Percentiles rank a stretch among this genome's conserved stretches.
phyloP scores from a whole-genome alignment of 2,888 invertebrate species.

The Dusona sp. region DNA sequence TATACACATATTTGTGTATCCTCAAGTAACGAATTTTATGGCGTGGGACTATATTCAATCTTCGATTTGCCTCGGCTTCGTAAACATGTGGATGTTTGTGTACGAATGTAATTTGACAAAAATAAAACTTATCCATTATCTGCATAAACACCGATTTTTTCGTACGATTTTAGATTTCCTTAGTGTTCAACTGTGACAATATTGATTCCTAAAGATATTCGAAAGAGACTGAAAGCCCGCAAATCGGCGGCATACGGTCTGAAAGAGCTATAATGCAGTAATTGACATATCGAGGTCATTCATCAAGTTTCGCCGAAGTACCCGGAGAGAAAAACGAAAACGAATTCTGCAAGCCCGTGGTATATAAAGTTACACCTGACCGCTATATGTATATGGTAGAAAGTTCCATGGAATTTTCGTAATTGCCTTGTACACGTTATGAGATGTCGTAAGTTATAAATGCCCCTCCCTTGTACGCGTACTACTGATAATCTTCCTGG shows the following conservation, averaged over 20 bases:
- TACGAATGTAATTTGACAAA: not conserved
- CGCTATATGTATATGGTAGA: slow-evolving; percentile 41
- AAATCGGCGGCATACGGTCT: not conserved
- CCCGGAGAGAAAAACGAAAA: slow-evolving; percentile 36
- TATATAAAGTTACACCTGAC: slow-evolving; percentile 18
- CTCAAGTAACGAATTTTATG: slow-evolving; percentile 43
- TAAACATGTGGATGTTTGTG: not conserved
- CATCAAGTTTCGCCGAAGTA: slow-evolving; percentile 32
- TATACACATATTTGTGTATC: not conserved
- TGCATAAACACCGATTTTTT: not conserved
- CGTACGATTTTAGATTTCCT: too few relatives aligned
- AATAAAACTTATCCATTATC: not conserved
- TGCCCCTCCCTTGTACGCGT: slow-evolving; percentile 12
- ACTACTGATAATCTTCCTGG: slow-evolving; percentile 8
- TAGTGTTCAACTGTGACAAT: not conserved
- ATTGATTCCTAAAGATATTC: not conserved
- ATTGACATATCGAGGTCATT: slow-evolving; percentile 32
- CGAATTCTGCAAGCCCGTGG: slow-evolving; percentile 26
- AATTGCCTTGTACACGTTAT: slow-evolving; percentile 35
- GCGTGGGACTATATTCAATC: slow-evolving; percentile 26
- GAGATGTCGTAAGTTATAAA: slow-evolving; percentile 33
- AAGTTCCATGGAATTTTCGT: slow-evolving; percentile 57
- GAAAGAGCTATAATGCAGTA: not conserved
- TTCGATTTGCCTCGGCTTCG: slow-evolving; percentile 14
- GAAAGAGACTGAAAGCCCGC: not conserved